Base-by-base conservation (phyloP, 37 sponge, comb jelly and placozoan genomes). In the Geodia barretti region DNA sequence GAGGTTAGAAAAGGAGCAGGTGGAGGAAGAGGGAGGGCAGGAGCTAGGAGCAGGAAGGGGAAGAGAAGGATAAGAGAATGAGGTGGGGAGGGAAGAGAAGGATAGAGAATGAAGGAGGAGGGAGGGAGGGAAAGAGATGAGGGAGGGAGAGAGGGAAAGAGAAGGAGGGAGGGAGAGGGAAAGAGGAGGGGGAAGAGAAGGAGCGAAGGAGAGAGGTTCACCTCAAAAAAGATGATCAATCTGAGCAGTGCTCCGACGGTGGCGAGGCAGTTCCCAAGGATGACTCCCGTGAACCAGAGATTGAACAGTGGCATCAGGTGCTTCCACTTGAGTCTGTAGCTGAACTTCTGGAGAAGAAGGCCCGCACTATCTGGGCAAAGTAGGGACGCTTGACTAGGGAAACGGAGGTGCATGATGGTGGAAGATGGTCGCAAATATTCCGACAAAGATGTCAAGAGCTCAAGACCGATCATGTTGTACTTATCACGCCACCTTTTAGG, bases 251-350 rank as follows among this genome's bases (percentile, higher is more conserved):
- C 79, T 4, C 94, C 97, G 7, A 96, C 36, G 9, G 84, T 43
- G 41, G 74, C 80, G 72, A 96, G 74, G 7, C 29, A 9, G 62
- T 94, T 91, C 32, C 88, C 84, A 26, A 72, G 9, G 19, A 93
- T 61, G n/a, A 87, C 83, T 4, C 74, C 67, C 32, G 90, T 36
- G 58, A 93, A 93, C 97, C 97, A 96, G 63, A 84, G 19, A 68
- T 96, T 96, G 37, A 78, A 86, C 75, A 96, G 80, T 28, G 89
- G 82, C 72, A 68, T 29, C 20, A 71, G 61, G 40, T 96, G 81
- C 17, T 72, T 41, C 39, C 68, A 81, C 60, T 68, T 87, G 28
- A 96, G 75, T 1, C 63, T 32, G n/a, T 84, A 79, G 60, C 80
- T 69, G 70, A 62, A 90, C 73, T 81, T 83, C 40, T 72, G 35